Evolutionary conservation across 2,113 vertebrate genomes (phyloP).

Genomic region (Lucifuga dentata): DNA sequence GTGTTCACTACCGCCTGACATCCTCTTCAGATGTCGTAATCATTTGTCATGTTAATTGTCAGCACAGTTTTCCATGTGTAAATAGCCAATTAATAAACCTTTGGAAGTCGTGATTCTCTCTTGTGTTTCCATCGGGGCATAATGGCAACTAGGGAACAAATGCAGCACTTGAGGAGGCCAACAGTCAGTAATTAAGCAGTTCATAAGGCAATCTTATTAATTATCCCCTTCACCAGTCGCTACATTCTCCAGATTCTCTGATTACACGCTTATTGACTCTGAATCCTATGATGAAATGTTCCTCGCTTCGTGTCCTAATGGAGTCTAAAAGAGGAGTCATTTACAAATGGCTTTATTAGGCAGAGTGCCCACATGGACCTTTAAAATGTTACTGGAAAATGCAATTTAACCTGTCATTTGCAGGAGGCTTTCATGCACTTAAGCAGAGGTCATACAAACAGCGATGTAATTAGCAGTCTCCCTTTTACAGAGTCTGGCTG

Average conservation of each 20-base stretch:
- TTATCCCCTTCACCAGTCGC: constrained; percentile 76
- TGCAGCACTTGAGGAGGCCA: constrained; percentile 81
- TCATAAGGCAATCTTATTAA: constrained; percentile 84
- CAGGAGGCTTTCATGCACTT: constrained; percentile 81
- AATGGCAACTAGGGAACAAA: constrained; percentile 78
- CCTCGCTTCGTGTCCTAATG: constrained; percentile 79
- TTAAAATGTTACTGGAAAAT: constrained; percentile 83
- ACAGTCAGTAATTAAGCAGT: constrained; percentile 84
- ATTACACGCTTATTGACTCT: constrained; percentile 83
- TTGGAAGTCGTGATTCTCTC: constrained; percentile 63
- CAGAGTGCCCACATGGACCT: constrained; percentile 80
- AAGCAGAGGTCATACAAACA: constrained; percentile 77
- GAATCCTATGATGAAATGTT: constrained; percentile 78
- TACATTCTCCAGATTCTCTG: constrained; percentile 77
- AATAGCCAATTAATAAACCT: constrained; percentile 79
- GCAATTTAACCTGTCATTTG: constrained; percentile 81
- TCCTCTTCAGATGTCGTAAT: constrained; percentile 54
- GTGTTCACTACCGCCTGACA: background rate
- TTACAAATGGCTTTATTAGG: constrained; percentile 84
- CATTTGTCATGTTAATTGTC: constrained; percentile 79
- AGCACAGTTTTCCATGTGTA: constrained; percentile 75
- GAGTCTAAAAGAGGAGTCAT: constrained; percentile 83
- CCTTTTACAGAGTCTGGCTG: constrained; percentile 69
- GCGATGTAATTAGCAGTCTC: constrained; percentile 73
- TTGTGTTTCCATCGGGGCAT: constrained; percentile 72